Evolutionary conservation across 2,113 vertebrate species (phyloP), one percentile per base, ranked within the genome.

Genomic region (Actenoides lindsayi): DNA sequence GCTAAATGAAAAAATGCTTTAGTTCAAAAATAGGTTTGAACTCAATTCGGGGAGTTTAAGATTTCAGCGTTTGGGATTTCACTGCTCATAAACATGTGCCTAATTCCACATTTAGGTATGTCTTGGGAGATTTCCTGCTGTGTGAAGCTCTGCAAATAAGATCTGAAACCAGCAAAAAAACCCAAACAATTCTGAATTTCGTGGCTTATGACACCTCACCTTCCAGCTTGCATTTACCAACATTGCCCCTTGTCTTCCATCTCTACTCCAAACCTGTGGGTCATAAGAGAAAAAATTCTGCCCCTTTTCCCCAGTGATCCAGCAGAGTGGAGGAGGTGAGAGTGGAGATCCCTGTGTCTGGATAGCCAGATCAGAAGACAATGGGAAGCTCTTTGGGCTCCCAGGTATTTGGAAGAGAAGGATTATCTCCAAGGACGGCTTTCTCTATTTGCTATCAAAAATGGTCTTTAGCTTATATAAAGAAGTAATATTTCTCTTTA

Each of bases 271-370:
- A 70, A 64, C 30, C 42, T 48, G 17, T 33, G 21, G 37, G 24
- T 42, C 3, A 0, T 41, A 54, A 63, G 16, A 51, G 27, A 48
- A 83, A 57, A 37, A 42, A 35, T 41, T 23, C 44, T 53, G 9
- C 31, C 1, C 5, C 5, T 44, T 53, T 62, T 62, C 10, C 15
- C 48, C 56, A 14, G 37, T 1, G 0, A 4, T 33, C n/a, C 0
- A 1, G 27, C 51, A 31, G 28, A 46, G 27, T 2, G 2, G 18
- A 33, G 50, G 18, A 53, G 39, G 31, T n/a, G 12, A 44, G 17
- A 42, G 30, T 9, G 5, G 56, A 25, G 27, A 51, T 20, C 30
- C 30, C 28, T 28, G 42, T 53, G 85, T 15, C 35, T 74, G 24
- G 9, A 10, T 62, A 71, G 48, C 27, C 53, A 23, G 41, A 60